Evolutionary conservation across 2,888 invertebrate species (phyloP).

Genomic region (Thymelicus acteon): DNA sequence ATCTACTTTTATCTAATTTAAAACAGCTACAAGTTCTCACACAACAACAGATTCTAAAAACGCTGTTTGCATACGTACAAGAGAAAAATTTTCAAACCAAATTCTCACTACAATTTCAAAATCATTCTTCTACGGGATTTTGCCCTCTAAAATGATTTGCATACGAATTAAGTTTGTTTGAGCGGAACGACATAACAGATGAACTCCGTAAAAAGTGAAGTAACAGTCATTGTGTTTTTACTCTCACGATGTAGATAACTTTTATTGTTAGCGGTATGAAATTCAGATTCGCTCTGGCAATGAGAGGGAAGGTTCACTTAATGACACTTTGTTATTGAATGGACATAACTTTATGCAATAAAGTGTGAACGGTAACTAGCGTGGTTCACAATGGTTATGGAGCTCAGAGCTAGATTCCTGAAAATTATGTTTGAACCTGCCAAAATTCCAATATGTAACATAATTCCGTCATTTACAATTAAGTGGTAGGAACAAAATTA

Average conservation of each 20-base stretch:
- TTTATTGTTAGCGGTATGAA: constrained; percentile 33
- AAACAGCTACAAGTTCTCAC: constrained; percentile 10
- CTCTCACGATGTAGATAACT: constrained; percentile 37
- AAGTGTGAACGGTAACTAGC: no score
- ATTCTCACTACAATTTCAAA: constrained; percentile 19
- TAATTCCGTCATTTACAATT: no score
- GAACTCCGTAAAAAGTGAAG: constrained; percentile 34
- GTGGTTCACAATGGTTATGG: no score
- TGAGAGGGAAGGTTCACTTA: constrained; percentile 27
- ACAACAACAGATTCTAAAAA: constrained; percentile 15
- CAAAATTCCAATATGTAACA: no score
- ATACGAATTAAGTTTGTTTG: constrained; percentile 22
- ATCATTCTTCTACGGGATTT: constrained; percentile 12
- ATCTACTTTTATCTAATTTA: constrained; percentile 17
- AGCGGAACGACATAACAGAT: constrained; percentile 7
- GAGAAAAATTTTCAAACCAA: constrained; percentile 3
- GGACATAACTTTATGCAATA: neutral
- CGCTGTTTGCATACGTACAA: constrained; percentile 26
- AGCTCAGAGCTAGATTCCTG: no score
- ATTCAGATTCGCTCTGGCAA: constrained; percentile 30
- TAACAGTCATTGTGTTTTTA: constrained; percentile 34
- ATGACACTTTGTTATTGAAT: constrained; percentile 11
- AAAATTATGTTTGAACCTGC: no score
- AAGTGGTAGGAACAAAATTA: no score
- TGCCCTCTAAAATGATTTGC: constrained; percentile 26